Percentiles rank a stretch among this genome's conserved stretches.
Conservation (phyloP, 2,113 vertebrate species). For the Machaerirhynchus nigripectus region DNA sequence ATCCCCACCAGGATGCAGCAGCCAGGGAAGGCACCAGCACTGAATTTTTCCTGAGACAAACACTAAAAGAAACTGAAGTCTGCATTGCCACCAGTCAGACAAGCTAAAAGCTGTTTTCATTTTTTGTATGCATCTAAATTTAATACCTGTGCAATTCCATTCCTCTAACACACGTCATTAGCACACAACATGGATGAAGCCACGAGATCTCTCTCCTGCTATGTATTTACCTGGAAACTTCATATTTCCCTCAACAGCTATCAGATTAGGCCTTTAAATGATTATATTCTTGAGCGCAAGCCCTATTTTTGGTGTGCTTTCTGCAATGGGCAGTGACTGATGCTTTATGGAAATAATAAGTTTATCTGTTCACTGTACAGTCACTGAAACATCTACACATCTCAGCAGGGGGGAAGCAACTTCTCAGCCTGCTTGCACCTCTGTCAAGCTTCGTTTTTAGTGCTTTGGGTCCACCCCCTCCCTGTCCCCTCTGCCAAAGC, state of each 20-base stretch:
- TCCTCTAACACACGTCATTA: background rate
- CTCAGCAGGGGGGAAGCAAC: background rate
- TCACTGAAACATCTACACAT: background rate
- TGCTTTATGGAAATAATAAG: background rate
- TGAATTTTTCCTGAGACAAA: background rate
- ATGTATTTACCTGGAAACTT: background rate
- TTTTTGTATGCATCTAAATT: background rate
- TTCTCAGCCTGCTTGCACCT: background rate
- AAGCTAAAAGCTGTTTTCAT: background rate
- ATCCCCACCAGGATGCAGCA: background rate
- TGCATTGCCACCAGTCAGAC: background rate
- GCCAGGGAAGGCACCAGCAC: background rate
- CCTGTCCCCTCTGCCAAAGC: background rate
- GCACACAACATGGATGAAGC: accelerated
- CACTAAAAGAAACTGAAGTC: background rate
- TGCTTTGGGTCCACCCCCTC: background rate
- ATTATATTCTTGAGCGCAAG: background rate
- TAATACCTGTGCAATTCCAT: background rate
- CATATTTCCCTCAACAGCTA: background rate
- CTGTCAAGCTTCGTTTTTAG: background rate
- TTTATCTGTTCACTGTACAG: background rate
- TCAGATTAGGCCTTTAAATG: background rate
- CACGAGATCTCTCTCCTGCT: background rate
- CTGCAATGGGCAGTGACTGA: background rate
- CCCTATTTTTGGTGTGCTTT: background rate